phyloP scores from a whole-genome alignment of 64 coral and sea anemone species.

The Montipora efflorescens region DNA sequence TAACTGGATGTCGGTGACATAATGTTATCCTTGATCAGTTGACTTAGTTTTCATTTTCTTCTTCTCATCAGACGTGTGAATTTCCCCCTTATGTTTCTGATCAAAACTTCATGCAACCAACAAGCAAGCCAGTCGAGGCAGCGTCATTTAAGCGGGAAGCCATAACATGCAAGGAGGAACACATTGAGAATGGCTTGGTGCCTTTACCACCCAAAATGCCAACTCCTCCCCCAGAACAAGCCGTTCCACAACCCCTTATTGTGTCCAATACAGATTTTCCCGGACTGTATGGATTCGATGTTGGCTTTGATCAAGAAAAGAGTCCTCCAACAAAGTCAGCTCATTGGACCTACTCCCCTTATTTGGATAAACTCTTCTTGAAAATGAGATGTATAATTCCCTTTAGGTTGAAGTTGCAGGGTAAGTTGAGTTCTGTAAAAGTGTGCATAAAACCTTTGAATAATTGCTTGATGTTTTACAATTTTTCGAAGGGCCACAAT shows the following conservation, averaged over 20 bases:
- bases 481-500: no score
- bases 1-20: no score
- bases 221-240: conserved; percentile 9
- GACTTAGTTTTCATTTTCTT: background rate
- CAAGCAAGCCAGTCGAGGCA: background rate
- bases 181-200: background rate
- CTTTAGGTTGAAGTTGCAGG: conserved; percentile 62
- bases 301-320: conserved; percentile 78
- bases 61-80: background rate
- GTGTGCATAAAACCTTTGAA: no score
- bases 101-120: background rate
- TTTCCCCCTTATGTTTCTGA: background rate
- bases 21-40: no score
- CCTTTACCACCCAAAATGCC: background rate
- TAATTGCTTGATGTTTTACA: no score
- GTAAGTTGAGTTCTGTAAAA: background rate
- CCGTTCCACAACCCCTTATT: conserved; percentile 51
- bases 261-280: conserved; percentile 80
- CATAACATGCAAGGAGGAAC: background rate
- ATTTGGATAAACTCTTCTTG: conserved; percentile 72
- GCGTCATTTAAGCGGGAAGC: background rate
- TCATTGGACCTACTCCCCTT: conserved; percentile 83
- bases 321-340: conserved; percentile 68
- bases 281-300: conserved; percentile 55
- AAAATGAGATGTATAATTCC: conserved; percentile 81